Conservation (phyloP, 2,888 invertebrate genomes). For the Smittia aterrima region DNA sequence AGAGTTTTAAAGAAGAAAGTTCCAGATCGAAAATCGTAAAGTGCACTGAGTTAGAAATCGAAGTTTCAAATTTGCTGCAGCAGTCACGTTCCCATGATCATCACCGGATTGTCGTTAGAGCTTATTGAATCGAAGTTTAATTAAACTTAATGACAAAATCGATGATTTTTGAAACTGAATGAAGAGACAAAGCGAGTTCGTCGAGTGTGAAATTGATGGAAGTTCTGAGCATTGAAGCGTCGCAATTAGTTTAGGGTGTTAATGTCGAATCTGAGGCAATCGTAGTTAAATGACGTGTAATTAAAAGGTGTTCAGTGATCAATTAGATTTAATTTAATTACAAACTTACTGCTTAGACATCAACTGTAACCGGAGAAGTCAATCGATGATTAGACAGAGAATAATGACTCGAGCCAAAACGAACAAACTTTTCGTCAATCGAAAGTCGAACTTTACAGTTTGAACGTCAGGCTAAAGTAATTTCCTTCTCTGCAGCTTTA, state of each 20-base stretch:
- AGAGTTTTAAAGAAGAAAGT: background rate
- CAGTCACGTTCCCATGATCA: background rate
- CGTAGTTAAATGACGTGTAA: slow-evolving; percentile 22
- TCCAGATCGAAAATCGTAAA: background rate
- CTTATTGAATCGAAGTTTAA: background rate
- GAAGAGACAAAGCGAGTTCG: background rate
- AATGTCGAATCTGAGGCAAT: slow-evolving; percentile 4
- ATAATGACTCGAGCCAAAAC: slow-evolving; percentile 41
- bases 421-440: slow-evolving; percentile 21
- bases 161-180: background rate
- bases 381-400: slow-evolving; percentile 30
- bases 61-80: slow-evolving; percentile 7
- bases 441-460: background rate
- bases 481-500: background rate
- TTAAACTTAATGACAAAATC: background rate
- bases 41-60: background rate
- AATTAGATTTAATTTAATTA: slow-evolving; percentile 22
- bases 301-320: slow-evolving; percentile 30
- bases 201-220: slow-evolving; percentile 23
- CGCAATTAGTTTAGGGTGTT: background rate
- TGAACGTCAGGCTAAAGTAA: slow-evolving; percentile 35
- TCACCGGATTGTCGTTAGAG: background rate
- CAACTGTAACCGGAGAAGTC: background rate
- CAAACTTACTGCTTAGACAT: background rate
- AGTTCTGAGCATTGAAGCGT: background rate